phyloP scores from a whole-genome alignment of 2,113 vertebrate genomes.

The Bos indicus region DNA sequence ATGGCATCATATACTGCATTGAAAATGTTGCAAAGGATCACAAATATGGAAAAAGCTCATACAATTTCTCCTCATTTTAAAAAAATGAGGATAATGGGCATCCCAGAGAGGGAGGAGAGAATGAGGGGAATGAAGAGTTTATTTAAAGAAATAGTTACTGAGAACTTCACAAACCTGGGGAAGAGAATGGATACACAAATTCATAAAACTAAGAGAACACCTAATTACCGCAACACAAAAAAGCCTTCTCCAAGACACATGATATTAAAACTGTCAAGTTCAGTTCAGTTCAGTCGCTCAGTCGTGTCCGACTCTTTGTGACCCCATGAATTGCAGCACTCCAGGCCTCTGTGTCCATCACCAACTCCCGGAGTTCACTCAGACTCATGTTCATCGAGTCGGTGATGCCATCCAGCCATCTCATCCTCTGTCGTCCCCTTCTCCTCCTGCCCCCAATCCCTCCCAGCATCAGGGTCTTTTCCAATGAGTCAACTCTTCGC shows the following conservation, averaged over 20 bases:
- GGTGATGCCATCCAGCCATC: too few species aligned
- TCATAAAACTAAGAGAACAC: neutral
- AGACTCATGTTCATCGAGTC: too few species aligned
- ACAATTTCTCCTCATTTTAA: neutral
- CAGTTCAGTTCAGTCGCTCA: too few species aligned
- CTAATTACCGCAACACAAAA: neutral
- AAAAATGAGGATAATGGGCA: neutral
- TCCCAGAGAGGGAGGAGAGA: neutral
- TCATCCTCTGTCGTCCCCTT: too few species aligned
- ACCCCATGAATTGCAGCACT: rapidly evolving
- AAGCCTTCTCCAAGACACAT: neutral
- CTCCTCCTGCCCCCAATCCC: too few species aligned
- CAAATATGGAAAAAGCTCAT: neutral
- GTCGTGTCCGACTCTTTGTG: too few species aligned
- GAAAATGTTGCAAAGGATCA: neutral
- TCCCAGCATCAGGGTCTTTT: too few species aligned
- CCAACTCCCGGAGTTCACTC: too few species aligned
- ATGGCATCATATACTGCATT: neutral
- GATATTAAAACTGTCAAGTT: neutral
- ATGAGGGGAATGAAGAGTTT: neutral
- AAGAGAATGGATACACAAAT: neutral
- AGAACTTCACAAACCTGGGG: neutral
- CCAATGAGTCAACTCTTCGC: too few species aligned
- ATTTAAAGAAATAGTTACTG: neutral
- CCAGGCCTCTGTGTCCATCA: too few species aligned